Conservation (phyloP, 1,140 invertebrate genomes). For the Belonocnema kinseyi region DNA sequence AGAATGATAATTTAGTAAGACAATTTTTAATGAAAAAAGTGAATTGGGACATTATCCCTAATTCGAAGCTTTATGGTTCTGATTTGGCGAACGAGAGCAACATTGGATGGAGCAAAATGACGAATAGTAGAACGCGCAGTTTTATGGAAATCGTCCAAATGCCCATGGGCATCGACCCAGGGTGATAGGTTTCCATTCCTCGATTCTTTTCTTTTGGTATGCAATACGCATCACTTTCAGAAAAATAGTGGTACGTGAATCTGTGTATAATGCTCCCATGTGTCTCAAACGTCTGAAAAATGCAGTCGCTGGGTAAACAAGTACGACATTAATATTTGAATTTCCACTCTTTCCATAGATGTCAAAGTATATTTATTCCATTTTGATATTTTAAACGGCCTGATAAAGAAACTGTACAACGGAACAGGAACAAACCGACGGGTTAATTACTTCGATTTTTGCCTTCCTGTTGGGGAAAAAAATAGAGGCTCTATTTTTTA, state of each 20-base stretch:
- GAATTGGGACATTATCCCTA: no score
- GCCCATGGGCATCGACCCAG: constrained; percentile 18
- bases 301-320: constrained; percentile 35
- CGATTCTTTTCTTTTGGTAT: constrained; percentile 20
- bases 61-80: not conserved
- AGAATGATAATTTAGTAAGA: no score
- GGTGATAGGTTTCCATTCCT: constrained; percentile 12
- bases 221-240: constrained; percentile 1
- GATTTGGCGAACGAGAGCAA: not conserved
- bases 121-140: not conserved
- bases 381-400: constrained; percentile 36
- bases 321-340: constrained; percentile 59
- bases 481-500: no score
- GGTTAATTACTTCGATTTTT: no score
- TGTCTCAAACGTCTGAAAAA: constrained; percentile 39
- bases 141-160: constrained; percentile 53
- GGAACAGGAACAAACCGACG: no score
- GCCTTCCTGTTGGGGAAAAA: no score
- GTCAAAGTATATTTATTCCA: constrained; percentile 3
- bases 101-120: not conserved
- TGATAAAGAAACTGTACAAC: not conserved
- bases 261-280: constrained; percentile 29
- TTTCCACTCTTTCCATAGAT: constrained; percentile 52
- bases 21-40: no score
- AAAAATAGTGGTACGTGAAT: not conserved